Evolutionary conservation across 2,797 vertebrate species (phyloP).

Genomic region (Manis crassicaudata): DNA sequence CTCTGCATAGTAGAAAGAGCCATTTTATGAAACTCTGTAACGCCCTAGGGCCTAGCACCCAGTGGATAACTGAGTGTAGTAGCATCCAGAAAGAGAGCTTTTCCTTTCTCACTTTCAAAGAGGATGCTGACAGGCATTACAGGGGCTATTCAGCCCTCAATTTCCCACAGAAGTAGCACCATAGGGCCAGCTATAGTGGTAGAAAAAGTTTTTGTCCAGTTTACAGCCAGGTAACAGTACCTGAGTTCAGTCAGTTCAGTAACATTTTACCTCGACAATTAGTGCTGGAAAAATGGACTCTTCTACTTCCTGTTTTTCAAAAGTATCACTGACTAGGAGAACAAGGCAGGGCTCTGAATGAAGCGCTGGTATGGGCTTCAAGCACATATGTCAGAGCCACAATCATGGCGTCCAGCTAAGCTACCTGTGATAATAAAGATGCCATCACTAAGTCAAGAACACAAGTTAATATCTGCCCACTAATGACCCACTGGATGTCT

Average conservation of each 20-base stretch:
- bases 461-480: background rate
- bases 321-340: background rate
- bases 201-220: background rate
- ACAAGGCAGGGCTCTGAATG: background rate
- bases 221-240: background rate
- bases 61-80: background rate
- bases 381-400: background rate
- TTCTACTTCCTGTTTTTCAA: slow-evolving; percentile 74
- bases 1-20: background rate
- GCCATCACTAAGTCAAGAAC: background rate
- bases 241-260: background rate
- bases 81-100: background rate
- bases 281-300: slow-evolving; percentile 22
- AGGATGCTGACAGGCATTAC: background rate
- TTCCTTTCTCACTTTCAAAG: slow-evolving; percentile 15
- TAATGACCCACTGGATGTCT: background rate
- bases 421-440: too few species aligned
- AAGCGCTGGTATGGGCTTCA: background rate
- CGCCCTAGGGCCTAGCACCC: background rate
- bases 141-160: background rate
- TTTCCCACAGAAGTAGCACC: background rate
- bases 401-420: background rate
- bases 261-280: slow-evolving; percentile 3
- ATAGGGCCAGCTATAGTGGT: background rate
- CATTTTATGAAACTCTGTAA: background rate